These are phyloP conservation scores for Petrocephalus schoutedeni DNA, from an alignment of 2,797 vertebrate species.

Conservation along the genomic window DNA sequence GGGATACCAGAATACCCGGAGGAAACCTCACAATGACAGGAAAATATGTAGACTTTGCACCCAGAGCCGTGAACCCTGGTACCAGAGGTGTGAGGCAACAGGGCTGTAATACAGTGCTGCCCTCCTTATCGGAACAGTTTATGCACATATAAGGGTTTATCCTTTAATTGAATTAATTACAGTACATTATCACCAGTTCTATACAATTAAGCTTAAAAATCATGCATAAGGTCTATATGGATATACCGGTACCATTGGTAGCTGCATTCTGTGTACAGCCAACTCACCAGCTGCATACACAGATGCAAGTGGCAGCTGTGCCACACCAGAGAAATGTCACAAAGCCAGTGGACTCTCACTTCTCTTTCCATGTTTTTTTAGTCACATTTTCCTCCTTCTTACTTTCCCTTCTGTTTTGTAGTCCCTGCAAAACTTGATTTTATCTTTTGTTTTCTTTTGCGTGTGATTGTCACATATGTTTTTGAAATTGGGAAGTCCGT, in stretches of 20 bases:
- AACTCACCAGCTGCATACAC: neutral
- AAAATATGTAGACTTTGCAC: neutral
- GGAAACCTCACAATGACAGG: neutral
- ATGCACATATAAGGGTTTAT: neutral
- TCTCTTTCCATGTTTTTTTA: neutral
- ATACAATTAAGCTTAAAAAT: neutral
- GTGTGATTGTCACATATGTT: neutral
- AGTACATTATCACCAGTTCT: neutral
- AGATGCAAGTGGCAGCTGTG: neutral
- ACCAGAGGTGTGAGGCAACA: neutral
- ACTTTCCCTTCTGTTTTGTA: neutral
- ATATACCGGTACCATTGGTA: neutral
- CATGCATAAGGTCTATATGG: neutral
- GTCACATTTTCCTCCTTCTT: neutral
- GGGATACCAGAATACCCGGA: neutral
- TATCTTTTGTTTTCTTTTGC: neutral
- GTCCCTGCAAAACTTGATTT: neutral
- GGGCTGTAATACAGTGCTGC: neutral
- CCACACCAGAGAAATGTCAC: neutral
- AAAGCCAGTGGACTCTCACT: neutral
- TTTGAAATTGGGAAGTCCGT: neutral
- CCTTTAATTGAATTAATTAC: no score
- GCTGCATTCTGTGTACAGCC: neutral
- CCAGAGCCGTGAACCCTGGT: neutral
- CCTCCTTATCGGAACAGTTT: neutral